phyloP scores from a whole-genome alignment of 2,888 invertebrate species.

The Pristionchus entomophagus region DNA sequence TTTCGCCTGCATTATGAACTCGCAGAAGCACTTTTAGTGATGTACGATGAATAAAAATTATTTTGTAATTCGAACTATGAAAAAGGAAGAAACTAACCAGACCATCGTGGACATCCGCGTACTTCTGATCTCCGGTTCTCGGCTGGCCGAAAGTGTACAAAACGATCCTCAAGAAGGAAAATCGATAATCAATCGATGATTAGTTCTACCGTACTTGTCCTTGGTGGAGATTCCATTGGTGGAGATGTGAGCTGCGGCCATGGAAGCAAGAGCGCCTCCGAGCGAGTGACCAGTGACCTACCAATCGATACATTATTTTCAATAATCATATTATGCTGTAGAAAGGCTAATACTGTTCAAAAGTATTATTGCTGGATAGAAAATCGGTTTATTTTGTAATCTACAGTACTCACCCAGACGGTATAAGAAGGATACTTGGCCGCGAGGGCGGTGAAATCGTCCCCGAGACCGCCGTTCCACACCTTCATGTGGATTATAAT shows the following conservation, averaged over 20 bases:
- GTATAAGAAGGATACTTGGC: slow-evolving; percentile 63
- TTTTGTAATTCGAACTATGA: no score
- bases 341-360: no score
- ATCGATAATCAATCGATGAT: no score
- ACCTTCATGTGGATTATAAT: no score
- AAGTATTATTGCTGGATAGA: no score
- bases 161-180: not conserved
- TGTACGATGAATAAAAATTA: no score
- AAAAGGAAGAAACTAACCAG: slow-evolving; percentile 48
- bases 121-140: slow-evolving; percentile 63
- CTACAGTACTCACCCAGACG: slow-evolving; percentile 59
- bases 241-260: slow-evolving; percentile 62
- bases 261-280: slow-evolving; percentile 65
- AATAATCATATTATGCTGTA: no score
- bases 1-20: no score
- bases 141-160: slow-evolving; percentile 67
- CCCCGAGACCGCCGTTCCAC: slow-evolving; percentile 67
- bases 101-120: slow-evolving; percentile 59
- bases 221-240: slow-evolving; percentile 47
- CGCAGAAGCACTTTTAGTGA: no score
- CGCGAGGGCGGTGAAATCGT: slow-evolving; percentile 57
- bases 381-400: not conserved
- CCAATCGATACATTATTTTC: slow-evolving; percentile 3
- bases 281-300: slow-evolving; percentile 64
- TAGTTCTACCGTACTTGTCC: not conserved